phyloP scores from a whole-genome alignment of 2,888 invertebrate genomes.

The Calephelis perditalis region DNA sequence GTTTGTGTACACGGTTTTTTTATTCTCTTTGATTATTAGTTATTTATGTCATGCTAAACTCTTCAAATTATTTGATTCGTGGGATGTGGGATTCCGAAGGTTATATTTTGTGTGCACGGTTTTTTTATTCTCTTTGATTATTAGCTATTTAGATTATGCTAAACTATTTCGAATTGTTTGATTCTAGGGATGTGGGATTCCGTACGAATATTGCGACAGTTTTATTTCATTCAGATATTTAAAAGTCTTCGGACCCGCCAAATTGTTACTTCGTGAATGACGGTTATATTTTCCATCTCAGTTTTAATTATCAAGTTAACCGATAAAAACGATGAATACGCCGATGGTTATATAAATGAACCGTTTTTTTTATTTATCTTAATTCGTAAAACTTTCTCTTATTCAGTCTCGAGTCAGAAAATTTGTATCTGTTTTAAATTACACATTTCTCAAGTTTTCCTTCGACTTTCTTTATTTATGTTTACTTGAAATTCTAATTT shows the following conservation, averaged over 20 bases:
- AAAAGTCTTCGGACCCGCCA: constrained; percentile 9
- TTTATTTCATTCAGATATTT: constrained; percentile 7
- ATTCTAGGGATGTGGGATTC: neutral
- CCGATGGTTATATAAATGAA: constrained; percentile 20
- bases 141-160: neutral
- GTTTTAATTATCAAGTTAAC: neutral
- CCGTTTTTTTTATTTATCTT: constrained; percentile 25
- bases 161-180: neutral
- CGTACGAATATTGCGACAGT: neutral
- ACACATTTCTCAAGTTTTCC: too few relatives aligned
- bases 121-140: neutral
- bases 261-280: constrained; percentile 1
- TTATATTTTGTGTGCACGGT: neutral
- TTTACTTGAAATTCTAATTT: too few relatives aligned
- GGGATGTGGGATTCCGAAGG: neutral
- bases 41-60: neutral
- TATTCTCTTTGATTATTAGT: neutral
- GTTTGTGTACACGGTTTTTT: neutral
- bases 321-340: neutral
- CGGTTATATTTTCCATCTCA: constrained; percentile 1
- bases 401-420: constrained; percentile 27
- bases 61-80: constrained; percentile 2
- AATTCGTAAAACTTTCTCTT: constrained; percentile 29
- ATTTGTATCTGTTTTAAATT: too few relatives aligned
- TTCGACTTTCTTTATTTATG: too few relatives aligned